Evolutionary conservation across 2,888 invertebrate genomes (phyloP).

Genomic region (Pedicia rivosa): DNA sequence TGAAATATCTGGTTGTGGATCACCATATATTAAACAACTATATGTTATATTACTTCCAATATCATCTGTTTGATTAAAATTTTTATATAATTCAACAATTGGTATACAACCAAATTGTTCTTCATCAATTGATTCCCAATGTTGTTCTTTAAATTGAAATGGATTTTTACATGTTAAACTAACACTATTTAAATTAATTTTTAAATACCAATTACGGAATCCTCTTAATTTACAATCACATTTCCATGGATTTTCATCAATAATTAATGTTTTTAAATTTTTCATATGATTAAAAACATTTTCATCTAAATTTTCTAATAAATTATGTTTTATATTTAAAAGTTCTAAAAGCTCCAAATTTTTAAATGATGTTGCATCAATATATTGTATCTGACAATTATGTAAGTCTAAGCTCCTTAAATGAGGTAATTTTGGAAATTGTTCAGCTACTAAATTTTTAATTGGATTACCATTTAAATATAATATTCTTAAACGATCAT

Average conservation of each 20-base stretch:
- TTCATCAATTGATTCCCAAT: slow-evolving; percentile 61
- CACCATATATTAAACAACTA: slow-evolving; percentile 65
- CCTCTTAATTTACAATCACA: slow-evolving; percentile 77
- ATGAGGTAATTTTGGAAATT: slow-evolving; percentile 70
- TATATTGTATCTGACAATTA: slow-evolving; percentile 56
- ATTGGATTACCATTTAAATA: slow-evolving; percentile 72
- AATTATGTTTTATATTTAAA: slow-evolving; percentile 67
- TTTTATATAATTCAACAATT: slow-evolving; percentile 44
- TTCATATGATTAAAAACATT: slow-evolving; percentile 53
- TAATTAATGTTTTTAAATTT: slow-evolving; percentile 60
- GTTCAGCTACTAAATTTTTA: slow-evolving; percentile 50
- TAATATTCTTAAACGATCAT: slow-evolving; percentile 62
- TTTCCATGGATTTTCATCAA: slow-evolving; percentile 79
- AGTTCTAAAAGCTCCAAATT: slow-evolving; percentile 57
- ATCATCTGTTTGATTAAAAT: slow-evolving; percentile 44
- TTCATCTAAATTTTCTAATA: slow-evolving; percentile 50
- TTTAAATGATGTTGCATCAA: slow-evolving; percentile 62
- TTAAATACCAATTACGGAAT: slow-evolving; percentile 70
- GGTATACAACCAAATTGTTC: slow-evolving; percentile 73
- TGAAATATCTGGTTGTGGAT: slow-evolving; percentile 66
- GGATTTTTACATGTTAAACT: slow-evolving; percentile 62
- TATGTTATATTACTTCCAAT: slow-evolving; percentile 70
- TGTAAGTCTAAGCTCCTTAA: slow-evolving; percentile 66
- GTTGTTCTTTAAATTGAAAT: slow-evolving; percentile 44
- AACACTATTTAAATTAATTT: slow-evolving; percentile 59